Percentiles rank a stretch among this genome's conserved stretches.
phyloP scores from a whole-genome alignment of 2,888 invertebrate species.

The Esperia sulphurella region DNA sequence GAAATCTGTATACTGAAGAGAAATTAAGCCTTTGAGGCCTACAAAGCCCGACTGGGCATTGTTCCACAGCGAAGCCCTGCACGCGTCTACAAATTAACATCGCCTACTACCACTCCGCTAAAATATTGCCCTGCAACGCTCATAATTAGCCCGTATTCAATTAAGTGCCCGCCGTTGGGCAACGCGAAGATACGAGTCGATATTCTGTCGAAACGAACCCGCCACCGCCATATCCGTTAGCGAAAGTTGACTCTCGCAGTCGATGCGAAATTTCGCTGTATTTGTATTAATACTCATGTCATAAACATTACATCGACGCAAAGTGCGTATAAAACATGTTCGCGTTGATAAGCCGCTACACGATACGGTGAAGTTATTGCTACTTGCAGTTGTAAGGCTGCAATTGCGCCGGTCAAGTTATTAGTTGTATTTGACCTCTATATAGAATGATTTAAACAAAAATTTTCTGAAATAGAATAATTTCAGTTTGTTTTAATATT shows the following conservation, averaged over 20 bases:
- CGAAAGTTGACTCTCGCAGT: slow-evolving; percentile 54
- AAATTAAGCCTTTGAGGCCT: too few relatives aligned
- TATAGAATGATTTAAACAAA: too few relatives aligned
- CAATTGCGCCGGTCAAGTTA: background rate
- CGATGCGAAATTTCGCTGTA: slow-evolving; percentile 53
- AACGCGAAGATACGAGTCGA: slow-evolving; percentile 19
- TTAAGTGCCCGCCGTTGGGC: slow-evolving; percentile 23
- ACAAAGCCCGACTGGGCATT: background rate
- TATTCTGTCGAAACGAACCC: slow-evolving; percentile 46
- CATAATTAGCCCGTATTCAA: slow-evolving; percentile 37
- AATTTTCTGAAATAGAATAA: too few relatives aligned
- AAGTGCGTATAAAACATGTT: slow-evolving; percentile 28
- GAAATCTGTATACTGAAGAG: too few relatives aligned
- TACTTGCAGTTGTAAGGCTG: background rate
- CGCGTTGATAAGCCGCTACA: slow-evolving; percentile 11
- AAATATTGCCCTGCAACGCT: slow-evolving; percentile 22
- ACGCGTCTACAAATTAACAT: background rate
- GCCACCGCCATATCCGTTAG: slow-evolving; percentile 54
- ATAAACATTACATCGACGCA: slow-evolving; percentile 43
- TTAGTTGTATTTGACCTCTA: too few relatives aligned
- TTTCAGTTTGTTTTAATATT: too few relatives aligned
- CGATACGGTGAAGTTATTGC: slow-evolving; percentile 7
- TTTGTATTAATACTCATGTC: slow-evolving; percentile 38
- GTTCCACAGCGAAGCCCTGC: too few relatives aligned
- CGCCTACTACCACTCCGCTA: slow-evolving; percentile 20